Percentiles rank a stretch among this genome's conserved stretches.
Evolutionary conservation across 2,113 vertebrate species (phyloP).

Genomic region (Mastomys coucha): DNA sequence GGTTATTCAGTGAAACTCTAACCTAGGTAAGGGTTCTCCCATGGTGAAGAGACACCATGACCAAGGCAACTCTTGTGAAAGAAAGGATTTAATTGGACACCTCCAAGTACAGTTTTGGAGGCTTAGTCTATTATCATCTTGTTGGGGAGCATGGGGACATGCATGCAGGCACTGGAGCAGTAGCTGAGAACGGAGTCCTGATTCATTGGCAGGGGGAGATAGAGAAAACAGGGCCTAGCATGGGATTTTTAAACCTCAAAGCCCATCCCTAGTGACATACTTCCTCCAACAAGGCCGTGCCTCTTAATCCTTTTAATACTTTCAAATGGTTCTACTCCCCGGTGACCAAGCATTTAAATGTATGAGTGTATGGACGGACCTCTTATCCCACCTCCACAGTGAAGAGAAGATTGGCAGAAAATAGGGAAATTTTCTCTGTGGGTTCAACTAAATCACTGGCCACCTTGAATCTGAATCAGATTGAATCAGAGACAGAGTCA

Average conservation of each 20-base stretch:
- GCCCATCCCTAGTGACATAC: neutral
- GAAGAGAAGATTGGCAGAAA: conserved; percentile 23
- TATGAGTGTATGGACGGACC: too few relatives aligned
- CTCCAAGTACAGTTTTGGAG: neutral
- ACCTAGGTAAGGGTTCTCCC: neutral
- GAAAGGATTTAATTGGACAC: neutral
- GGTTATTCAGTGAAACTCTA: neutral
- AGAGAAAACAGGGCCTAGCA: neutral
- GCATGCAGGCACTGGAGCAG: neutral
- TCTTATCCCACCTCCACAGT: neutral
- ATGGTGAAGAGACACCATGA: neutral
- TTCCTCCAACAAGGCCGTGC: neutral
- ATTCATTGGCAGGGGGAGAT: neutral
- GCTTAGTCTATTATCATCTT: neutral
- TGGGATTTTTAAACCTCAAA: neutral
- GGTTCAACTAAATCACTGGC: neutral
- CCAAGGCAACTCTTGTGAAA: neutral
- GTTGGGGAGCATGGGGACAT: neutral
- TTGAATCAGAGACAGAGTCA: neutral
- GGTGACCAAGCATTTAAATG: neutral
- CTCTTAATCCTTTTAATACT: neutral
- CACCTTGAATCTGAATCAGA: neutral
- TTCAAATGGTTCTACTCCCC: neutral
- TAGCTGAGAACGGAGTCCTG: neutral
- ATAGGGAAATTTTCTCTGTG: conserved; percentile 35